Evolutionary conservation across 2,113 vertebrate species (phyloP), one percentile per base, ranked within the genome.

Genomic region (Podarcis muralis): DNA sequence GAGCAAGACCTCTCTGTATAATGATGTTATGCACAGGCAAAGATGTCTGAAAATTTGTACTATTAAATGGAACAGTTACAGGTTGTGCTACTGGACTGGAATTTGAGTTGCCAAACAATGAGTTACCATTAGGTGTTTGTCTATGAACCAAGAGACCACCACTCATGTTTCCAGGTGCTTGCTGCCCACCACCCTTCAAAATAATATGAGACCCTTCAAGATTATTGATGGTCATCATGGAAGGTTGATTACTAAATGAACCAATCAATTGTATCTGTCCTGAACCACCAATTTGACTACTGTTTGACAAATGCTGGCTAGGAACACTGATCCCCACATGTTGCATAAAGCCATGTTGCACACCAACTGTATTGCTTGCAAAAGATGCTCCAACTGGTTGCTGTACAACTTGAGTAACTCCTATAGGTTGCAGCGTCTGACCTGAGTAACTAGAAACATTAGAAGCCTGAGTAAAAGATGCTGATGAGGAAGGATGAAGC

Each of bases 1-100:
- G 97, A 37, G 98, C 97, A 25, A 98, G 98, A 85, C 98, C 98
- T 95, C 99, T 98, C 83, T 99, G 99, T 93, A 99, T 98, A 91
- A 99, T 99, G 94, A 99, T 98, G 93, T 99, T 99, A 95, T 99
- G 99, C 90, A 99, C 97, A 82, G 98, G 98, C 93, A 99, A 97
- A 3, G 97, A 97, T 0, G 97, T 96, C 81, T 98, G 97, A 87
- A 98, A 97, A 93, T 97, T 97, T 94, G 97, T 97, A 96, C 98
- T 98, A 95, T 98, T 99, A 95, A 99, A 99, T 5, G 98, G 98
- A 95, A 99, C 97, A 0, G 98, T 98, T 43, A 99, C 97, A 32
- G 98, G 98, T 94, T 98, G 97, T 87, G 97, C 97, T 95, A 98
- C 97, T 15, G 97, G 96, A 87, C 97, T 97, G 90, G 97, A 96